Conservation (phyloP, 2,797 vertebrate genomes). For the Petrocephalus sullivani region DNA sequence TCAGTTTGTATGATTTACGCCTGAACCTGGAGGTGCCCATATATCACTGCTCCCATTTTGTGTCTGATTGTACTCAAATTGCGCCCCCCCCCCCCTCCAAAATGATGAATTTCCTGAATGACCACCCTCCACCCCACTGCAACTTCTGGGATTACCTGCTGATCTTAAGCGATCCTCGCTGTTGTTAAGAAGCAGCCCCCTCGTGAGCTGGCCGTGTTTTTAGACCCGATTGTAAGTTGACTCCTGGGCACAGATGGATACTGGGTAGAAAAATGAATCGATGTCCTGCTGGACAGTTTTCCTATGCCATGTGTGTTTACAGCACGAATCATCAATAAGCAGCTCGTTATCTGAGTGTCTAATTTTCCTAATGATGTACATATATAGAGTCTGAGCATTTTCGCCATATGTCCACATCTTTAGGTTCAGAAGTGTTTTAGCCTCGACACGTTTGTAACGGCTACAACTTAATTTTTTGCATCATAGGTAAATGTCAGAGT, state of each 20-base stretch:
- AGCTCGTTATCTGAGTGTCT: neutral
- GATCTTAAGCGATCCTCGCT: neutral
- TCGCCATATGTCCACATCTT: neutral
- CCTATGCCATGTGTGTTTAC: neutral
- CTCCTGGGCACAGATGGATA: neutral
- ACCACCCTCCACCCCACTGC: too few species aligned
- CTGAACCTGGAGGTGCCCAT: slow-evolving; percentile 15
- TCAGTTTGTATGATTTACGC: slow-evolving; percentile 15
- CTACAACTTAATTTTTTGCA: neutral
- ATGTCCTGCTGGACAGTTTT: neutral
- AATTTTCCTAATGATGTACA: neutral
- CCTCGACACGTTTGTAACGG: neutral
- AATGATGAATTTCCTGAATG: neutral
- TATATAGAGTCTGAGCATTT: neutral
- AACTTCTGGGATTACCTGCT: neutral
- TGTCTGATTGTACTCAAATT: neutral
- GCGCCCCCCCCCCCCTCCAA: neutral
- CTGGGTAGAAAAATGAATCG: neutral
- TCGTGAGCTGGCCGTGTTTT: neutral
- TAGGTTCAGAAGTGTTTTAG: neutral
- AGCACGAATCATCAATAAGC: neutral
- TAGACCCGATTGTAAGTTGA: neutral
- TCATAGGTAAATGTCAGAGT: neutral
- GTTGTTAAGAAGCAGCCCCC: neutral
- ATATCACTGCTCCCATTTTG: neutral